Conservation (phyloP, 2,797 vertebrate species). For the Neosilurus hyrtlii region DNA sequence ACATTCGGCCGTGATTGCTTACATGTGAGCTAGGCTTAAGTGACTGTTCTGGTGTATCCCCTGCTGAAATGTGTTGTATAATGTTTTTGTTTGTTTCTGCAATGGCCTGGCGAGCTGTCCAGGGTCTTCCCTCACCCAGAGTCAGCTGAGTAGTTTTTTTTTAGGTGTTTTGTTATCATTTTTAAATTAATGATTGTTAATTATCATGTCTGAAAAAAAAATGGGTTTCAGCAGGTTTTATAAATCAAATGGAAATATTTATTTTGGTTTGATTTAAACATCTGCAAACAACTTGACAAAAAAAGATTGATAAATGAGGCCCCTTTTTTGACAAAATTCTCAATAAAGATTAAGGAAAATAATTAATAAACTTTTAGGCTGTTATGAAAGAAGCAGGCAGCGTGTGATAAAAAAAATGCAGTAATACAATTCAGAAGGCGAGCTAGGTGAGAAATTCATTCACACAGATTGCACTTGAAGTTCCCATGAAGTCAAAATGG, state of each 20-base stretch:
- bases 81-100: too few species aligned
- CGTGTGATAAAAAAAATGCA: neutral
- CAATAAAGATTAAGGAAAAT: too few species aligned
- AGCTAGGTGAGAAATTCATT: neutral
- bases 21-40: too few species aligned
- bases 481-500: neutral
- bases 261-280: neutral
- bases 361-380: neutral
- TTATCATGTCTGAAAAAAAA: neutral
- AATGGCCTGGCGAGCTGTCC: too few species aligned
- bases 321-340: too few species aligned
- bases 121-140: too few species aligned
- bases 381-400: conserved; percentile 4
- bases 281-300: neutral
- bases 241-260: neutral
- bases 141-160: too few species aligned
- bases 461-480: neutral
- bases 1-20: too few species aligned
- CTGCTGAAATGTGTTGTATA: neutral
- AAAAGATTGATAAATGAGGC: neutral
- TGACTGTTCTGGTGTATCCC: neutral
- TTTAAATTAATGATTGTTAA: neutral
- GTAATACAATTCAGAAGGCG: neutral
- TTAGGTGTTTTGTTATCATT: neutral
- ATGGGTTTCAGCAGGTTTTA: neutral